Base-by-base conservation (phyloP, 2,113 vertebrate genomes). In the Genyomyrus donnyi region DNA sequence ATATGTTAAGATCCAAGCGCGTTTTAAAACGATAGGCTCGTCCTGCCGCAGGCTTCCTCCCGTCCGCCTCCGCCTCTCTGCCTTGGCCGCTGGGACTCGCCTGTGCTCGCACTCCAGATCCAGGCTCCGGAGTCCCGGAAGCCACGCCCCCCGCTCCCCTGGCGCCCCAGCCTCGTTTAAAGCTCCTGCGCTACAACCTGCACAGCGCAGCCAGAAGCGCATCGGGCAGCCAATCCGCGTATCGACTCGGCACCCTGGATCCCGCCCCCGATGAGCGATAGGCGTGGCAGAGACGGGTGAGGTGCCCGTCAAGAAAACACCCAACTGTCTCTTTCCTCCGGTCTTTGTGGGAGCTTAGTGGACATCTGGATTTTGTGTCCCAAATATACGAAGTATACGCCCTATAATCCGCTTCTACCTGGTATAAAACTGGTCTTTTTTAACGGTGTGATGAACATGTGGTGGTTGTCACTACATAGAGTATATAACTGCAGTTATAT, bases 21-120 rank as follows among this genome's bases (percentile, higher is more conserved):
- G 91, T 85, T 46, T 90, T 86, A 91, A 92, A 87, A 89, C 24
- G 46, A 10, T 89, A 93, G 35, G 35, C 66, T 77, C 31, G 46
- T 77, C 62, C 89, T 91, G 66, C 70, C 89, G 91, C 70, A 92
- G 70, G 90, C n/a, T 90, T 91, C 74, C 74, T 56, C 92, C 92
- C 91, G 85, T 91, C 91, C 89, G 92, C 90, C 90, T 93, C 91
- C 39, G 35, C 39, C 91, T 90, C 92, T 90, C 91, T 90, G 88
- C 89, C 89, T 89, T 92, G 94, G 93, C 90, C 91, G 90, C 92
- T 88, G 91, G 83, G 48, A 87, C 91, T 91, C 88, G 85, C 77
- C 84, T 85, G 90, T 91, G 92, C 91, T 94, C 91, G 91, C 45
- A 89, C 89, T 90, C 24, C 89, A 84, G 89, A 86, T 87, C 88